Evolutionary conservation across 1,140 invertebrate genomes (phyloP).

Genomic region (Eumeta japonica): DNA sequence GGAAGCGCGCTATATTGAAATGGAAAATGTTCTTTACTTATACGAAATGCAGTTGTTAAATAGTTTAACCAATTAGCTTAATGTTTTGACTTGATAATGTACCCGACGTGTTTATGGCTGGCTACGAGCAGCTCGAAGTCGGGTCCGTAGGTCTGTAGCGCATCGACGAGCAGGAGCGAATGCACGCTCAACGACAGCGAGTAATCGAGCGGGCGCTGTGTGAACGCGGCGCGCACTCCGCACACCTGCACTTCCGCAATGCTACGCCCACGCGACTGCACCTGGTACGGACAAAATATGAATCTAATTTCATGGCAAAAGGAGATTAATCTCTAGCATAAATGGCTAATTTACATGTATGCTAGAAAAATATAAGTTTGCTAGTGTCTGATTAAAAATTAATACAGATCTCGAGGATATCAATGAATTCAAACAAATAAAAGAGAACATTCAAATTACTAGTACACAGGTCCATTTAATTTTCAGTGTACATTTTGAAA

Average conservation of each 20-base stretch:
- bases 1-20: neutral
- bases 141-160: slow-evolving; percentile 88
- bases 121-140: slow-evolving; percentile 94
- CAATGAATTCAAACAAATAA: neutral
- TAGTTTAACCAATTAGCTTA: neutral
- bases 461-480: too few species aligned
- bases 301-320: neutral
- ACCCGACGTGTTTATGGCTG: slow-evolving; percentile 91
- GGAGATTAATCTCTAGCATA: too few species aligned
- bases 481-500: too few species aligned
- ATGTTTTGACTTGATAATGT: neutral
- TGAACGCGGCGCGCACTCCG: slow-evolving; percentile 77
- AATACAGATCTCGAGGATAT: neutral
- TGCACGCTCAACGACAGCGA: slow-evolving; percentile 84
- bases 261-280: slow-evolving; percentile 79
- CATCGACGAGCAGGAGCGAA: slow-evolving; percentile 88
- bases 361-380: too few species aligned
- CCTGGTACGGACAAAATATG: slow-evolving; percentile 19
- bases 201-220: slow-evolving; percentile 69
- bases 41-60: neutral
- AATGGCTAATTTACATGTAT: too few species aligned
- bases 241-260: slow-evolving; percentile 89
- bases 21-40: neutral
- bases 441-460: too few species aligned
- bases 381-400: too few species aligned